Conservation (phyloP, 2,888 invertebrate genomes). For the Drosophila anceps region DNA sequence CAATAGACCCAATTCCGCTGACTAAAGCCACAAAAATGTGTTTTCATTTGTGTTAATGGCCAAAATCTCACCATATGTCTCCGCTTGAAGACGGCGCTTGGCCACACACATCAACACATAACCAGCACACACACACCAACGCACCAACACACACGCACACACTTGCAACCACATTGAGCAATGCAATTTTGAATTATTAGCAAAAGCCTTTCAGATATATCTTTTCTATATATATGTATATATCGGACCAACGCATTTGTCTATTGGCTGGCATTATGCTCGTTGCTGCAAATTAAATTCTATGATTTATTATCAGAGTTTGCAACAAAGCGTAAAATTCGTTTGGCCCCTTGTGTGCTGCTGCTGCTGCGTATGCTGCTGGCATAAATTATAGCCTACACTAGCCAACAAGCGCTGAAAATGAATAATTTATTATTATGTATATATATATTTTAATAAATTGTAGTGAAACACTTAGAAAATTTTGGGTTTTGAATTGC, state of each 20-base stretch:
- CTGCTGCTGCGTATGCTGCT: slow-evolving; percentile 22
- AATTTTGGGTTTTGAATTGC: background rate
- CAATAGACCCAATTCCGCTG: slow-evolving; percentile 53
- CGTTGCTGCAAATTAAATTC: slow-evolving; percentile 66
- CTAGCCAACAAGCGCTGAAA: slow-evolving; percentile 42
- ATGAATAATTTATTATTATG: background rate
- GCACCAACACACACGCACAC: slow-evolving; percentile 1
- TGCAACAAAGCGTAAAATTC: slow-evolving; percentile 81
- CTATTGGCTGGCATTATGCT: slow-evolving; percentile 37
- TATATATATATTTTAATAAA: background rate
- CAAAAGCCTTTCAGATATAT: slow-evolving; percentile 51
- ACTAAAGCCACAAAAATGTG: slow-evolving; percentile 62
- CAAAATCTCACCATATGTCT: slow-evolving; percentile 63
- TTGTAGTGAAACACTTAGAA: background rate
- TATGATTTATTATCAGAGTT: slow-evolving; percentile 77
- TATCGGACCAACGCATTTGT: slow-evolving; percentile 48
- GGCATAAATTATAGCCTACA: slow-evolving; percentile 46
- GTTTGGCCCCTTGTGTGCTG: slow-evolving; percentile 50
- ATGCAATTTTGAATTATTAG: slow-evolving; percentile 66
- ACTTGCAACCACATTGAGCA: slow-evolving; percentile 11
- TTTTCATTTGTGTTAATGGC: slow-evolving; percentile 72
- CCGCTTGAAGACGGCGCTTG: slow-evolving; percentile 50
- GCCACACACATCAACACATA: slow-evolving; percentile 35
- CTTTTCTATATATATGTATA: slow-evolving; percentile 25
- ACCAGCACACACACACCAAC: background rate